phyloP scores from a whole-genome alignment of 2,888 invertebrate species.

The Polydesmus complanatus region DNA sequence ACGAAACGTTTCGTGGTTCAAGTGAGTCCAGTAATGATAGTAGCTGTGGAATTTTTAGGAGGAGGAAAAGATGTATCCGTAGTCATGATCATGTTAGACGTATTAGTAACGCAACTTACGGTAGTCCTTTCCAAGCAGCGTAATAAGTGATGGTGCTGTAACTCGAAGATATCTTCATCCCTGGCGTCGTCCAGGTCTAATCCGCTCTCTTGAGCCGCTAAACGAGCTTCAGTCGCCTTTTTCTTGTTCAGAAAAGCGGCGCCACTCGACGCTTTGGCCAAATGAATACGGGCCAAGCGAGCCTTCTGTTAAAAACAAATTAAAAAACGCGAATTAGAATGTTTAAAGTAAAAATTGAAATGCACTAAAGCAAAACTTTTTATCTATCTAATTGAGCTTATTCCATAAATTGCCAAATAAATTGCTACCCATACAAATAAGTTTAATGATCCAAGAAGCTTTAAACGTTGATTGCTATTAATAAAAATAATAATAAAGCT shows the following conservation, averaged over 20 bases:
- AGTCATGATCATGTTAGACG: neutral
- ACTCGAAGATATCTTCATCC: slow-evolving; percentile 94
- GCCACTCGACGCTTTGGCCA: slow-evolving; percentile 96
- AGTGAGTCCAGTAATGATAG: slow-evolving; percentile 8
- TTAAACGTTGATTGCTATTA: no score
- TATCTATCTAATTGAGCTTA: no score
- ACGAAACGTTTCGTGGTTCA: no score
- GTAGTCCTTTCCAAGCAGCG: slow-evolving; percentile 97
- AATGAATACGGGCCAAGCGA: slow-evolving; percentile 89
- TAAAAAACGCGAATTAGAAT: slow-evolving; percentile 7
- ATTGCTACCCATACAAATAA: no score
- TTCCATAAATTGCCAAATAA: no score
- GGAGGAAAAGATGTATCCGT: neutral
- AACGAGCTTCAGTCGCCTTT: slow-evolving; percentile 90
- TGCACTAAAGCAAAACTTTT: no score
- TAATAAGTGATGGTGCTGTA: slow-evolving; percentile 96
- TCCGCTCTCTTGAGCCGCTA: slow-evolving; percentile 71
- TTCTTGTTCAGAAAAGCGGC: slow-evolving; percentile 97
- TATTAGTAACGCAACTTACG: slow-evolving; percentile 41
- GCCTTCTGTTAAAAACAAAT: slow-evolving; percentile 89
- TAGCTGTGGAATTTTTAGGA: slow-evolving; percentile 7
- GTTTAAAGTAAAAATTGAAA: slow-evolving; percentile 4
- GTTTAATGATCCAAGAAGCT: no score
- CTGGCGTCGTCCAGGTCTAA: slow-evolving; percentile 65
- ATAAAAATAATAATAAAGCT: no score